These are phyloP conservation scores for Liodrosophila aerea DNA, from an alignment of 2,888 invertebrate genomes.

Conservation along the genomic window DNA sequence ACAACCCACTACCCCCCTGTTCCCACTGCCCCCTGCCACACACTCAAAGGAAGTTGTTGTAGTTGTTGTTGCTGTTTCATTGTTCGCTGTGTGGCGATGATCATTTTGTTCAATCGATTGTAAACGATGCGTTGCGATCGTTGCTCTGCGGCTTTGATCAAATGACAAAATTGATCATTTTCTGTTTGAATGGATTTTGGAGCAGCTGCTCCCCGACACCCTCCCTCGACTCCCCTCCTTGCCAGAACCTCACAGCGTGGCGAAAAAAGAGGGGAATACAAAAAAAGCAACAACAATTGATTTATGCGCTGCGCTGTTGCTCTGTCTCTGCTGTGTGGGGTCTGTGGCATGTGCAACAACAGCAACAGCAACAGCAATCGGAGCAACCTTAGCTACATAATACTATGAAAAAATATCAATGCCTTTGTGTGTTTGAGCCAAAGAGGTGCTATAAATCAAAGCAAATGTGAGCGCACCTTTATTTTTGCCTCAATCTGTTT, in stretches of 20 bases:
- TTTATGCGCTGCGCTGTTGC: slow-evolving; percentile 8
- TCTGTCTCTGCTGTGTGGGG: slow-evolving; percentile 56
- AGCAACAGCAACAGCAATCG: slow-evolving; percentile 20
- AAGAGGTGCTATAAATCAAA: slow-evolving; percentile 75
- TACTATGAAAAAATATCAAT: slow-evolving; percentile 61
- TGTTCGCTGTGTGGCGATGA: slow-evolving; percentile 55
- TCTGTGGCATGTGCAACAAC: slow-evolving; percentile 72
- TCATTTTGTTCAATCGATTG: slow-evolving; percentile 75
- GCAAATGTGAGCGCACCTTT: slow-evolving; percentile 69
- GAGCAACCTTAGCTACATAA: slow-evolving; percentile 21
- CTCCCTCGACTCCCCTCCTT: neutral
- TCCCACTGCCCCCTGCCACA: slow-evolving; percentile 3
- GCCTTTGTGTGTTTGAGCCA: slow-evolving; percentile 72
- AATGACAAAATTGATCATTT: slow-evolving; percentile 79
- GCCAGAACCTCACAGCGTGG: neutral
- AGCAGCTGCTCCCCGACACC: slow-evolving; percentile 18
- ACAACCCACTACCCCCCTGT: slow-evolving; percentile 25
- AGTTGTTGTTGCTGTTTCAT: slow-evolving; percentile 44
- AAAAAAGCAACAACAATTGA: slow-evolving; percentile 6
- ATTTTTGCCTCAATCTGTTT: slow-evolving; percentile 16
- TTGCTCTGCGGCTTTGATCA: slow-evolving; percentile 77
- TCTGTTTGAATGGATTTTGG: slow-evolving; percentile 76
- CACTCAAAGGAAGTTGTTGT: slow-evolving; percentile 47
- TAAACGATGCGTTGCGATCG: slow-evolving; percentile 77
- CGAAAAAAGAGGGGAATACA: no score